These are phyloP conservation scores for Petromus typicus DNA, from an alignment of 2,113 vertebrate species.

Conservation along the genomic window DNA sequence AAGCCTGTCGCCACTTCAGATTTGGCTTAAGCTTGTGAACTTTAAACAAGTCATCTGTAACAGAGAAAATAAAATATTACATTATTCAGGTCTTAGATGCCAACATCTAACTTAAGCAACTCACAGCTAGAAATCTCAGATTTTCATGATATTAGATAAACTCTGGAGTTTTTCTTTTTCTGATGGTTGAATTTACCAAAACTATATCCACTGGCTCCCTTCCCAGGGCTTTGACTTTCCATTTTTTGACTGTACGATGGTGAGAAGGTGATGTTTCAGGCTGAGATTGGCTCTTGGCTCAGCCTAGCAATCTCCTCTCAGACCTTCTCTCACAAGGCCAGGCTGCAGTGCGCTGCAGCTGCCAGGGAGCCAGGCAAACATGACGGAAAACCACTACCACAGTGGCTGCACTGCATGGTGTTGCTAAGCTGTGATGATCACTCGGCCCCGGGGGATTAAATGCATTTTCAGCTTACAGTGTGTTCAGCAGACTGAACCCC, in stretches of 20 bases:
- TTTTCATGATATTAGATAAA: conserved; percentile 37
- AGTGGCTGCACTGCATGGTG: too few species aligned
- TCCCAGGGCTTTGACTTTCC: background rate
- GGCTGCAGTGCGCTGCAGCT: background rate
- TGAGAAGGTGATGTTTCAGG: background rate
- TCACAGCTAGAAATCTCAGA: conserved; percentile 25
- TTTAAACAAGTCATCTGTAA: conserved; percentile 93
- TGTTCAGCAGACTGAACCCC: background rate
- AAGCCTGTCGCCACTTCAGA: conserved; percentile 91
- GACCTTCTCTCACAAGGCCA: background rate
- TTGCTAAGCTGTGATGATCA: background rate
- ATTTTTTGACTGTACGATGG: background rate
- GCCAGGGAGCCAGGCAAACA: background rate
- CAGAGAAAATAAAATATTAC: conserved; percentile 79
- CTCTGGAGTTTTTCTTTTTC: background rate
- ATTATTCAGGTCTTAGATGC: conserved; percentile 53
- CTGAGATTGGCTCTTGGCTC: background rate
- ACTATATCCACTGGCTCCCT: background rate
- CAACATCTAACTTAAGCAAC: conserved; percentile 45
- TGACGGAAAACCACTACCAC: background rate
- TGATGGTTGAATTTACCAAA: conserved; percentile 11
- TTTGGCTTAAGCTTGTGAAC: conserved; percentile 93
- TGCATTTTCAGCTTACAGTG: background rate
- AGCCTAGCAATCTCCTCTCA: background rate
- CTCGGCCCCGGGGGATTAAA: background rate